Conservation (phyloP, 2,797 vertebrate genomes). For the Ataeniobius toweri region DNA sequence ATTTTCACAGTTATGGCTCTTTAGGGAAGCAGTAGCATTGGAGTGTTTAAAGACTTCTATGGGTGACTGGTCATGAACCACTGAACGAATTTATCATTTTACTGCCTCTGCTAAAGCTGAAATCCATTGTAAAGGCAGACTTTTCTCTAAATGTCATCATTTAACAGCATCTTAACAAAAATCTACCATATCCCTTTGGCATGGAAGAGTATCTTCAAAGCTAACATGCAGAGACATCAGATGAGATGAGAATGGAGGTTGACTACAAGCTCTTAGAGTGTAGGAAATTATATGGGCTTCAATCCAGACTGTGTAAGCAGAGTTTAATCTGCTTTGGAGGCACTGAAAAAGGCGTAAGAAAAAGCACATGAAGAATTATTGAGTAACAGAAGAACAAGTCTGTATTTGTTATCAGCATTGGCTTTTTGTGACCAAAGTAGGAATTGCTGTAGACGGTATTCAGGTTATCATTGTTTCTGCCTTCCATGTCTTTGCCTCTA, state of each 20-base stretch:
- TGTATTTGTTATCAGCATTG: constrained; percentile 58
- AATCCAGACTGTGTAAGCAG: constrained; percentile 17
- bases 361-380: constrained; percentile 64
- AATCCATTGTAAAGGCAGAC: constrained; percentile 18
- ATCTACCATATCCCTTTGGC: not conserved
- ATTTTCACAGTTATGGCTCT: constrained; percentile 10
- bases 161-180: constrained; percentile 10
- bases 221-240: not conserved
- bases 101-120: constrained; percentile 21
- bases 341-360: constrained; percentile 54
- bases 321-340: constrained; percentile 66
- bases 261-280: not conserved
- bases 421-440: constrained; percentile 42
- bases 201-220: not conserved
- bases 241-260: not conserved
- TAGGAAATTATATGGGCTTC: constrained; percentile 11
- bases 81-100: constrained; percentile 45
- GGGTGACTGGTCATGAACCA: constrained; percentile 12
- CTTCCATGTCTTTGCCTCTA: not conserved
- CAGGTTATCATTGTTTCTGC: constrained; percentile 29
- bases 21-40: constrained; percentile 1
- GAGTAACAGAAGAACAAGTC: constrained; percentile 29
- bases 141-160: not conserved
- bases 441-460: constrained; percentile 33
- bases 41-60: constrained; percentile 18